Evolutionary conservation across 2,113 vertebrate species (phyloP).

Genomic region (Chinchilla lanigera): DNA sequence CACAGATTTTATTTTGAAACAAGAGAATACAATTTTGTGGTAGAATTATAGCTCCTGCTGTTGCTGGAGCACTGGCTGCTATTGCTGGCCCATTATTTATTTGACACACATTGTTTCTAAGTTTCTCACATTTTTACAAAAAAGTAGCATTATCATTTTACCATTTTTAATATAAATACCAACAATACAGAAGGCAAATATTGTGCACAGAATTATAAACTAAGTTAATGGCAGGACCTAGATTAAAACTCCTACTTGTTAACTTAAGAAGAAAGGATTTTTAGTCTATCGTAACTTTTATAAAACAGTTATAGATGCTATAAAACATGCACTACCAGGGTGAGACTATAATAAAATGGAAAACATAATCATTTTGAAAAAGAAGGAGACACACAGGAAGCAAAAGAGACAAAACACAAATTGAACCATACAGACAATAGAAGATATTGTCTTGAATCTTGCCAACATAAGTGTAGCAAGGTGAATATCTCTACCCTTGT

Average conservation of each 20-base stretch:
- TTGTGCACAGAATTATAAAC: background rate
- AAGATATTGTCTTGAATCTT: background rate
- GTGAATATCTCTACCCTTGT: background rate
- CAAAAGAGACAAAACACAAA: background rate
- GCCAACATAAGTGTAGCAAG: background rate
- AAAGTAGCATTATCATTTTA: background rate
- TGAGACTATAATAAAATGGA: background rate
- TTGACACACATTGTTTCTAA: background rate
- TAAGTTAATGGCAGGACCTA: background rate
- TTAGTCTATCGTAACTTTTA: background rate
- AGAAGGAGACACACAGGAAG: background rate
- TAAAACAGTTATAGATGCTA: background rate
- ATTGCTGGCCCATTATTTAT: background rate
- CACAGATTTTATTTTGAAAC: background rate
- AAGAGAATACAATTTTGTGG: background rate
- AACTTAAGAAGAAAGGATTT: slow-evolving; percentile 18
- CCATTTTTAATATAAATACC: background rate
- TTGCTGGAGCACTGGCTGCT: background rate
- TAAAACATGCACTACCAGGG: background rate
- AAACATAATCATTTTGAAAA: background rate
- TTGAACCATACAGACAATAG: background rate
- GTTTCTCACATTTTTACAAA: background rate
- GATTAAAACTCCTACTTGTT: background rate
- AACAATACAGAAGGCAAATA: background rate
- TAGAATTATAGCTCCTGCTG: background rate